Percentiles rank a stretch among this genome's conserved stretches.
phyloP scores from a whole-genome alignment of 2,797 vertebrate species.

The Gouania willdenowi region DNA sequence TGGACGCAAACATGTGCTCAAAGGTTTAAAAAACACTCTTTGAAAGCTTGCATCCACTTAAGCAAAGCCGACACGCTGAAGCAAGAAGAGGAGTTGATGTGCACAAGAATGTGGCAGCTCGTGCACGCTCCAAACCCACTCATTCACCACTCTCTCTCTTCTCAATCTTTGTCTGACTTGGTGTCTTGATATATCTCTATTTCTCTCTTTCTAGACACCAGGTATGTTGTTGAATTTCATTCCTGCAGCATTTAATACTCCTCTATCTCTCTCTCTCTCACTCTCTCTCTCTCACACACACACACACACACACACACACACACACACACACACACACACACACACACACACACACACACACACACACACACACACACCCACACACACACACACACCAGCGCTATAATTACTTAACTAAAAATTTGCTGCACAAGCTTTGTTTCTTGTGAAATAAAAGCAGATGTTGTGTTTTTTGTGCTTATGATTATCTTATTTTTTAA shows the following conservation, averaged over 20 bases:
- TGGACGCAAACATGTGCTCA: conserved; percentile 21
- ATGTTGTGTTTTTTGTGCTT: conserved; percentile 24
- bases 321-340: neutral
- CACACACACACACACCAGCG: conserved; percentile 11
- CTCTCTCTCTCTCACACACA: no score
- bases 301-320: neutral
- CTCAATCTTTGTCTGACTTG: conserved; percentile 19
- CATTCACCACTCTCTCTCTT: neutral
- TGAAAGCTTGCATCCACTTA: conserved; percentile 56
- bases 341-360: no score
- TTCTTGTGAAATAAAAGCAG: conserved; percentile 24
- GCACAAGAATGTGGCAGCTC: conserved; percentile 1
- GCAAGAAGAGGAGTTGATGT: conserved; percentile 5
- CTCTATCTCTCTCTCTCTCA: conserved; percentile 10
- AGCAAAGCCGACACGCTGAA: conserved; percentile 31
- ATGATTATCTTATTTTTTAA: conserved; percentile 6
- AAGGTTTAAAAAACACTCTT: conserved; percentile 40
- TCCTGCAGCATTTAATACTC: conserved; percentile 37
- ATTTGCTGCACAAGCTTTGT: conserved; percentile 14
- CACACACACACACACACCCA: no score
- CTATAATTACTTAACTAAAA: conserved; percentile 27
- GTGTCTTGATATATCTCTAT: conserved; percentile 7
- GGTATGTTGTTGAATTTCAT: conserved; percentile 50
- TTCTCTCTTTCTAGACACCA: conserved; percentile 40
- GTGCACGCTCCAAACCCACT: conserved; percentile 1